Conservation (phyloP, 2,113 vertebrate genomes). For the Pseudorasbora parva region DNA sequence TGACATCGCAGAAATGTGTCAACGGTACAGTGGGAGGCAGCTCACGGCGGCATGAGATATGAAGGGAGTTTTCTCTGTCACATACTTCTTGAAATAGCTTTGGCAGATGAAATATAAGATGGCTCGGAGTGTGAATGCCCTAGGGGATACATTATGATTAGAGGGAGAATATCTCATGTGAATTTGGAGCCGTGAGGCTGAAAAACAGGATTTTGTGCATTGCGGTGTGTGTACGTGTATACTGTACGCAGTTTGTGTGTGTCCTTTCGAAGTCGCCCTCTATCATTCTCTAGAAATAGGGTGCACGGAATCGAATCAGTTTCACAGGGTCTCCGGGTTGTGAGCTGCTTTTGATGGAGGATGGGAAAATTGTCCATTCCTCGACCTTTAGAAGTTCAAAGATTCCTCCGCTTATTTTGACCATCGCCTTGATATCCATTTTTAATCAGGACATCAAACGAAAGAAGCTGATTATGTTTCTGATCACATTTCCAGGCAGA, state of each 20-base stretch:
- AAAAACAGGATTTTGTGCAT: conserved; percentile 59
- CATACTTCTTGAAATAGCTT: conserved; percentile 52
- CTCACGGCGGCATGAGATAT: conserved; percentile 33
- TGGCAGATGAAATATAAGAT: conserved; percentile 59
- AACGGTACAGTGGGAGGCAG: conserved; percentile 27
- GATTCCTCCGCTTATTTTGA: conserved; percentile 34
- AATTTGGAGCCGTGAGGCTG: conserved; percentile 49
- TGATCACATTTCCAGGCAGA: conserved; percentile 44
- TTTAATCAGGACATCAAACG: conserved; percentile 59
- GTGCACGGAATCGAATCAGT: conserved; percentile 53
- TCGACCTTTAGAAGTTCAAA: conserved; percentile 56
- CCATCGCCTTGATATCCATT: conserved; percentile 52
- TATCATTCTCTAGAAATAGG: conserved; percentile 58
- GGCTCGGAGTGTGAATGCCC: conserved; percentile 47
- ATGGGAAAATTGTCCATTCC: conserved; percentile 19
- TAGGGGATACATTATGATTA: conserved; percentile 57
- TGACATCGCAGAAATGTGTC: background rate
- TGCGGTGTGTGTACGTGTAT: background rate
- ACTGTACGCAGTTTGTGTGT: conserved; percentile 30
- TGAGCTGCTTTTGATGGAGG: conserved; percentile 18
- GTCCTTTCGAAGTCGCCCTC: conserved; percentile 61
- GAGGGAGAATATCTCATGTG: conserved; percentile 37
- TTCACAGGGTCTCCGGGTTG: conserved; percentile 41
- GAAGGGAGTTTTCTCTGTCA: conserved; percentile 23
- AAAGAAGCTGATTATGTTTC: conserved; percentile 47